Evolutionary conservation across 2,797 vertebrate genomes (phyloP).

Genomic region (Chelonia mydas): DNA sequence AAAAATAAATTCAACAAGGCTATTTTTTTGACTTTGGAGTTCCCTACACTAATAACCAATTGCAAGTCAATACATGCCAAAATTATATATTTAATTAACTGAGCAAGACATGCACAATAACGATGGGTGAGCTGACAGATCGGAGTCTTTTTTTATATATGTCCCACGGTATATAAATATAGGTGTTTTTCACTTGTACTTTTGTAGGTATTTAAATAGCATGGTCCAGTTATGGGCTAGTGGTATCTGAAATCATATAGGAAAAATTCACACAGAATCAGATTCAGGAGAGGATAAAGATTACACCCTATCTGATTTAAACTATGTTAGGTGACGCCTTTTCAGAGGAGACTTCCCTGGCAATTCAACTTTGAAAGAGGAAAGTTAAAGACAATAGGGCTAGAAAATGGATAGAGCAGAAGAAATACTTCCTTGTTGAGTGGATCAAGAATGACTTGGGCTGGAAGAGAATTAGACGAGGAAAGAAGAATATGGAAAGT

Average conservation of each 20-base stretch:
- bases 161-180: neutral
- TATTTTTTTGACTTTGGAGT: neutral
- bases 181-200: slow-evolving; percentile 28
- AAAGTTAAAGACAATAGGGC: neutral
- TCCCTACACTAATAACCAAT: neutral
- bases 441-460: neutral
- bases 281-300: slow-evolving; percentile 38
- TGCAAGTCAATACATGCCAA: slow-evolving; percentile 3
- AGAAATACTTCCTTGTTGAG: neutral
- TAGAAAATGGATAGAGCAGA: neutral
- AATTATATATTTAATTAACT: neutral
- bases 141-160: slow-evolving; percentile 8
- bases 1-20: accelerated
- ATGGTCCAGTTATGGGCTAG: slow-evolving; percentile 31
- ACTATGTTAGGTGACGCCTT: neutral
- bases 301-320: slow-evolving; percentile 36
- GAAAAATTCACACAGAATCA: slow-evolving; percentile 47
- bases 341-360: neutral
- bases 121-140: slow-evolving; percentile 16
- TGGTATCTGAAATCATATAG: slow-evolving; percentile 42
- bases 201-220: slow-evolving; percentile 44
- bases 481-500: neutral
- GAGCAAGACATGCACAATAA: neutral
- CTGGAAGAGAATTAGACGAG: neutral
- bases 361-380: neutral